Evolutionary conservation across 2,113 vertebrate genomes (phyloP).

Genomic region (Bos javanicus): DNA sequence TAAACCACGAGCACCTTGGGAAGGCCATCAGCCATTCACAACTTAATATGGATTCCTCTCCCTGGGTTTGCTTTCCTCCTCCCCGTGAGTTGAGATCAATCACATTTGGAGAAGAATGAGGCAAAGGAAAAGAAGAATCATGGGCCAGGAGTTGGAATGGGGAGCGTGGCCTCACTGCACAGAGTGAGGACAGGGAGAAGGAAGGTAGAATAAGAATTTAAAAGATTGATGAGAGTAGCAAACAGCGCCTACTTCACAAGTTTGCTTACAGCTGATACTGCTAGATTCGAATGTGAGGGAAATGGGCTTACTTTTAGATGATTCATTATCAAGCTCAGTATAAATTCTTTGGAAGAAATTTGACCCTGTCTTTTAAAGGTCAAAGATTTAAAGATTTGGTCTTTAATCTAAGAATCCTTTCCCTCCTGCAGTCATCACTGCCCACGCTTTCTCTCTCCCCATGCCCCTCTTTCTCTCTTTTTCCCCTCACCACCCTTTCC

Average conservation of each 20-base stretch:
- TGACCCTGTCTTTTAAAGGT: background rate
- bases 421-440: background rate
- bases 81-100: background rate
- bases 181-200: background rate
- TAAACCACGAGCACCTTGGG: background rate
- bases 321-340: background rate
- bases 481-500: background rate
- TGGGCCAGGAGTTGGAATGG: too few relatives aligned
- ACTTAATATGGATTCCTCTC: background rate
- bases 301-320: background rate
- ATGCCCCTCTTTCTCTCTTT: background rate
- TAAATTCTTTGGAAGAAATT: background rate
- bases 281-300: background rate
- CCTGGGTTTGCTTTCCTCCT: background rate
- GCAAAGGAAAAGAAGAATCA: background rate
- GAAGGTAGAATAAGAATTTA: background rate
- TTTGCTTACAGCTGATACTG: background rate
- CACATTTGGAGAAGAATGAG: background rate
- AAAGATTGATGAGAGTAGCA: background rate
- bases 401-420: background rate
- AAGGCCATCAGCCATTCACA: background rate
- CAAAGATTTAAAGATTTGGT: background rate
- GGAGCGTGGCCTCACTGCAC: background rate
- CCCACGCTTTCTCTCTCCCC: background rate
- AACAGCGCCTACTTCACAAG: background rate